Base-by-base conservation (phyloP, 2,797 vertebrate genomes). In the Setipinna tenuifilis region DNA sequence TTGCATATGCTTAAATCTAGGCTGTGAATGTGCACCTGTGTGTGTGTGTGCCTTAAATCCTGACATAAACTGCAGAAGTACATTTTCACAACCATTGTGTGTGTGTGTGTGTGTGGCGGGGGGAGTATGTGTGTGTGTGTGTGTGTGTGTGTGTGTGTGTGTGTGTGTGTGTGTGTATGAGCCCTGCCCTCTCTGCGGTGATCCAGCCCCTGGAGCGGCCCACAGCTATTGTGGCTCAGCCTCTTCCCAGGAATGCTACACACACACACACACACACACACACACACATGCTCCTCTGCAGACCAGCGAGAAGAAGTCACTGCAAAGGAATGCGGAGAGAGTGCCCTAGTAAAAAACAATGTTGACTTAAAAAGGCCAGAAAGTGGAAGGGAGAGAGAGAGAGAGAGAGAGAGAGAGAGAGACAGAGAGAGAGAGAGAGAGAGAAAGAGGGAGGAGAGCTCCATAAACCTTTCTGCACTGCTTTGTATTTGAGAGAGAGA, bases 291-390 rank as follows among this genome's bases (percentile, higher is more conserved):
- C 91, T 92, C 89, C 81, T 91, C 89, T 90, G 86, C 89, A 90
- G 89, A 91, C 94, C 93, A 93, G 91, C 91, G 88, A 93, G 86
- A 87, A 93, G 86, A 91, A 94, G 94, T 96, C 94, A 95, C 92
- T 90, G 87, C 93, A 93, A 91, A 93, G 94, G 94, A 94, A 96
- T 95, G 95, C 91, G 89, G 91, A 92, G 91, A 91, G 75, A 92
- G 83, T 46, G 92, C 90, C 87, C 88, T 62, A 86, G 89, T 91
- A 91, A 94, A 93, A 93, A 92, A 93, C 88, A 82, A 82, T 90
- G 91, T 94, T 95, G 94, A 95, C 94, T 95, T 94, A 93, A 95
- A 95, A 95, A 94, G 93, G 93, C 88, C 91, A 91, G 92, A 92
- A 90, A 91, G 90, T 83, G 87, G 86, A 89, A 75, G 65, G 11